Conservation (phyloP, 2,113 vertebrate genomes). For the Sinocyclocheilus maitianheensis region DNA sequence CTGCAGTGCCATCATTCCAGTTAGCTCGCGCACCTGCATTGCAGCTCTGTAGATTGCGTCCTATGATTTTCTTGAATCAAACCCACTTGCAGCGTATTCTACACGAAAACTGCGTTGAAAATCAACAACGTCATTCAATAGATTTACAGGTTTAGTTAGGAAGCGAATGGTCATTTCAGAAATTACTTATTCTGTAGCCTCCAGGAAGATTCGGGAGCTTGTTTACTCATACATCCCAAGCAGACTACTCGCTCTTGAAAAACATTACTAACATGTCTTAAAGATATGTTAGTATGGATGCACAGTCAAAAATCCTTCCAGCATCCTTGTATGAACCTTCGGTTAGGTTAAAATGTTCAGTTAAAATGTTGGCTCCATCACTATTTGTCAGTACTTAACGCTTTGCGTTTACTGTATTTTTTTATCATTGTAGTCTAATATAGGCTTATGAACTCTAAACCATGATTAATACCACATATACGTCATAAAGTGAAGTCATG, state of each 20-base stretch:
- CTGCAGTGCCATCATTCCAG: conserved; percentile 68
- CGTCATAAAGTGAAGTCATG: conserved; percentile 31
- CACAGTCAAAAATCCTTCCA: conserved; percentile 28
- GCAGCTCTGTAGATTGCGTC: conserved; percentile 72
- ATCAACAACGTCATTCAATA: neutral
- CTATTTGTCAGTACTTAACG: neutral
- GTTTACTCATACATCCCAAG: neutral
- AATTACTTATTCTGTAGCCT: neutral
- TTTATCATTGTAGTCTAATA: neutral
- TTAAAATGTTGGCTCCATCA: neutral
- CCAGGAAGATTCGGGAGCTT: neutral
- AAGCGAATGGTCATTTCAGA: neutral
- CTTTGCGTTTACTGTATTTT: neutral
- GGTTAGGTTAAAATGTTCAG: neutral
- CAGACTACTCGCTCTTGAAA: neutral
- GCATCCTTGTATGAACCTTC: conserved; percentile 7
- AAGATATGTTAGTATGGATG: conserved; percentile 48
- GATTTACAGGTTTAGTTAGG: neutral
- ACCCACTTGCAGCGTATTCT: neutral
- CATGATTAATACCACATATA: neutral
- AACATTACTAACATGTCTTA: conserved; percentile 9
- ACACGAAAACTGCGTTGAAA: neutral
- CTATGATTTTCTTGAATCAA: conserved; percentile 20
- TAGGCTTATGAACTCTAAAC: neutral
- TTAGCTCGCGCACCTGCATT: conserved; percentile 71